Evolutionary conservation across 2,113 vertebrate species (phyloP), one percentile per base, ranked within the genome.

Genomic region (Myotis davidii): DNA sequence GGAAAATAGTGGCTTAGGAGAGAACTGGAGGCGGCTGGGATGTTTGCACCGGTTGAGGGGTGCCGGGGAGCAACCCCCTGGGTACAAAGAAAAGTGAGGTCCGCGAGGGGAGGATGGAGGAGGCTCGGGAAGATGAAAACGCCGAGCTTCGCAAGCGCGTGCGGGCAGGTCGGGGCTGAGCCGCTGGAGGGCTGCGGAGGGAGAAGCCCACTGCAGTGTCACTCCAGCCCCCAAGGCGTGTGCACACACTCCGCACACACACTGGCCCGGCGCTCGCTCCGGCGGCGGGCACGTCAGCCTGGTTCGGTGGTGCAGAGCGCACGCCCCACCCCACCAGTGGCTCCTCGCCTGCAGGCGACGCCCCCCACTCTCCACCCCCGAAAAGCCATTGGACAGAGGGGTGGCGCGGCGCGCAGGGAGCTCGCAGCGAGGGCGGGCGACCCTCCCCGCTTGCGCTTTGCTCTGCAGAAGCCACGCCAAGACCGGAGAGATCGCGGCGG

Each of bases 161-260:
- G 79, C 87, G 32, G 67, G 95, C 59, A 13, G 92, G 54, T 67
- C 29, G 77, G 21, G 95, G n/a, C 56, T 88, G 56, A 92, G 94
- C 96, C 29, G 97, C 85, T 0, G 78, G 82, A 56, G 90, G 88
- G 34, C 34, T 34, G 96, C 94, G 97, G 83, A 93, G 96, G 83
- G 90, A 95, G 96, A 96, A 96, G 96, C 82, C 97, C 96, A 96
- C 97, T 73, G 98, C 98, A 98, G 98, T 97, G 96, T 91, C 81
- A 84, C 96, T 72, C 95, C 93, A 85, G 97, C 73, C 96, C 94
- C 94, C 72, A 72, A 96, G 96, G 94, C 97, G 97, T 95, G 96
- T 56, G 86, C 97, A 96, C 54, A 61, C 67, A 78, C 67, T 65
- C 95, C 3, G 39, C 88, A 45, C 79, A 37, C 87, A 90, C 91